Evolutionary conservation across 35 echinoderm and acorn worm genomes (phyloP).

Genomic region (Ophioderma brevispina): DNA sequence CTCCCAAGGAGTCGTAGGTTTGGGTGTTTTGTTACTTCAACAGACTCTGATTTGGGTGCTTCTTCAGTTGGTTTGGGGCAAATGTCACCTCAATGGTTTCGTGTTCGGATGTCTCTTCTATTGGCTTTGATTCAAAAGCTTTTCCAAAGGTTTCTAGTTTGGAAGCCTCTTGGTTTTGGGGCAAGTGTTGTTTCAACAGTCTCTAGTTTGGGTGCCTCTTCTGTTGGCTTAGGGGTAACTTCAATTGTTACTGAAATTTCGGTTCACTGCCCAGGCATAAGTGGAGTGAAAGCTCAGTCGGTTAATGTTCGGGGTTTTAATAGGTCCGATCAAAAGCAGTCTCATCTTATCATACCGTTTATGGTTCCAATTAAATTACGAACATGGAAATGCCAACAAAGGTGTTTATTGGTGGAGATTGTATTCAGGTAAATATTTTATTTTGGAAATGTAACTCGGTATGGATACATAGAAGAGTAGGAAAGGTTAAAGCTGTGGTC

Average conservation of each 20-base stretch:
- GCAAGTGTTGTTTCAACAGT: background rate
- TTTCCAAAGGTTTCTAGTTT: background rate
- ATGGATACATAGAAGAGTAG: too few relatives aligned
- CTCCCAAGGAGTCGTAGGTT: too few relatives aligned
- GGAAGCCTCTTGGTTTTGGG: background rate
- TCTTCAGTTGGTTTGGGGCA: constrained; percentile 19
- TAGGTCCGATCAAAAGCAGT: too few relatives aligned
- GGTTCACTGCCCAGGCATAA: background rate
- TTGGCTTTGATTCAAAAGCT: background rate
- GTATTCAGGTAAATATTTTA: too few relatives aligned
- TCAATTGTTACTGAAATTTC: background rate
- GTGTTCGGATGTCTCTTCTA: background rate
- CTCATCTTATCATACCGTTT: too few relatives aligned
- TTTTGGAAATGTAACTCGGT: too few relatives aligned
- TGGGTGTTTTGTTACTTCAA: background rate
- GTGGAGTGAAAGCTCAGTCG: too few relatives aligned
- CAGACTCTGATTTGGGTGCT: background rate
- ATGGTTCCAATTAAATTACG: too few relatives aligned
- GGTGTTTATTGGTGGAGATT: too few relatives aligned
- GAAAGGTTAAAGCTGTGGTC: too few relatives aligned
- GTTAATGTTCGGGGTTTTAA: too few relatives aligned
- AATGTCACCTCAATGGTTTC: background rate
- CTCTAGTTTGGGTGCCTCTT: background rate
- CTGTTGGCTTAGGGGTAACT: background rate
- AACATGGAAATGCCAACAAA: too few relatives aligned